Evolutionary conservation across 2,797 vertebrate genomes (phyloP).

Genomic region (Cryptoblepharus egeriae): DNA sequence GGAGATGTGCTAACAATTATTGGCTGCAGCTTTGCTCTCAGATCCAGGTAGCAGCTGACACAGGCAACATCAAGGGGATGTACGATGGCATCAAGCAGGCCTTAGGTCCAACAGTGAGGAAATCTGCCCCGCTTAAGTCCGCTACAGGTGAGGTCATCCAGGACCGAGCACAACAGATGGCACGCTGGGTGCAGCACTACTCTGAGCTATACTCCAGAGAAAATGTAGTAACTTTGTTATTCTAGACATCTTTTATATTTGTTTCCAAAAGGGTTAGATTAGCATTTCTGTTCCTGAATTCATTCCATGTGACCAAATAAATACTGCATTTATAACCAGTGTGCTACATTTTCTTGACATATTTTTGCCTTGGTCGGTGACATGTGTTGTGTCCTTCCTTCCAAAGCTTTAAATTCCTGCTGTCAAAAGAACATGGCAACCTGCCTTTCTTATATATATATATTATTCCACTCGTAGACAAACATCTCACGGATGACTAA

Average conservation of each 20-base stretch:
- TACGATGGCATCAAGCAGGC: no score
- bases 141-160: no score
- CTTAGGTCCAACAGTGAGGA: no score
- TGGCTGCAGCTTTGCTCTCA: no score
- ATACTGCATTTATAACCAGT: background rate
- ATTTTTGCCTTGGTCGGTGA: background rate
- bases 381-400: background rate
- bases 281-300: background rate
- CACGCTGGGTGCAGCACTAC: no score
- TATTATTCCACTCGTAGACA: slow-evolving; percentile 9
- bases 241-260: background rate
- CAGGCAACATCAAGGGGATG: no score
- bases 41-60: no score
- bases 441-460: background rate
- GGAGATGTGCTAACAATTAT: no score
- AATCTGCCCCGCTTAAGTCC: no score
- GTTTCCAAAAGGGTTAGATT: background rate
- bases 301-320: background rate
- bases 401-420: background rate
- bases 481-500: background rate
- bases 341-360: background rate
- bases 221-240: background rate
- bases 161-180: no score
- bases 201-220: no score
- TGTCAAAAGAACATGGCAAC: background rate